Evolutionary conservation across 2,888 invertebrate species (phyloP).

Genomic region (Nysson spinosus): DNA sequence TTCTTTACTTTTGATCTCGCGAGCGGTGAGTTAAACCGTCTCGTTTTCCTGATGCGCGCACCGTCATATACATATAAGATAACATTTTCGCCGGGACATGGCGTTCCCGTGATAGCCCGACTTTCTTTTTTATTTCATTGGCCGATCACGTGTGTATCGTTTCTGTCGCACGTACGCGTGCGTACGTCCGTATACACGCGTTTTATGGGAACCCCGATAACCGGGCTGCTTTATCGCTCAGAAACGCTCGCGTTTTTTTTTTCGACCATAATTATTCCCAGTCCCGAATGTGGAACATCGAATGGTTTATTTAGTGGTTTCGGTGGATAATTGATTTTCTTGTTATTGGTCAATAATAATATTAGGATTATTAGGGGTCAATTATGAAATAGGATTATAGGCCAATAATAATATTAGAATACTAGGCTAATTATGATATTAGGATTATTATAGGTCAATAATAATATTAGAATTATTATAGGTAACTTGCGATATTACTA

Average conservation of each 20-base stretch:
- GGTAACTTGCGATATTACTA: no score
- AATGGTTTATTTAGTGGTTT: neutral
- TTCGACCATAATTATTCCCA: slow-evolving; percentile 10
- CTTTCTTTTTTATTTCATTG: slow-evolving; percentile 20
- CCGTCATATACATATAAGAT: slow-evolving; percentile 34
- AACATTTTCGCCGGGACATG: slow-evolving; percentile 29
- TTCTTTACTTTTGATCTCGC: neutral
- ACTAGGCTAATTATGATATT: no score
- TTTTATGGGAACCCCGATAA: slow-evolving; percentile 25
- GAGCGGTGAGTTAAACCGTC: slow-evolving; percentile 22
- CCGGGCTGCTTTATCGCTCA: slow-evolving; percentile 8
- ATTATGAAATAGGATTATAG: no score
- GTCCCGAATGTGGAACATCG: neutral
- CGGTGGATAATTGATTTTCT: no score
- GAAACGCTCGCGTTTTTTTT: slow-evolving; percentile 4
- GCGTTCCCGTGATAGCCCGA: slow-evolving; percentile 19
- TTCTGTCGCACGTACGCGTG: slow-evolving; percentile 2
- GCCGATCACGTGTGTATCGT: slow-evolving; percentile 9
- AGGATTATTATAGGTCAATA: no score
- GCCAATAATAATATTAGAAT: no score
- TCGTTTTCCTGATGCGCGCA: slow-evolving; percentile 6
- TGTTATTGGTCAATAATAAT: no score
- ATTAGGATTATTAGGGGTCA: no score
- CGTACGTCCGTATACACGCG: slow-evolving; percentile 4
- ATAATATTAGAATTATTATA: no score